A percentile compares a stretch with the other conserved stretches of the same genome.
These are phyloP conservation scores for Coecobrya sp. DNA, from an alignment of 2,888 invertebrate species.

Conservation along the genomic window DNA sequence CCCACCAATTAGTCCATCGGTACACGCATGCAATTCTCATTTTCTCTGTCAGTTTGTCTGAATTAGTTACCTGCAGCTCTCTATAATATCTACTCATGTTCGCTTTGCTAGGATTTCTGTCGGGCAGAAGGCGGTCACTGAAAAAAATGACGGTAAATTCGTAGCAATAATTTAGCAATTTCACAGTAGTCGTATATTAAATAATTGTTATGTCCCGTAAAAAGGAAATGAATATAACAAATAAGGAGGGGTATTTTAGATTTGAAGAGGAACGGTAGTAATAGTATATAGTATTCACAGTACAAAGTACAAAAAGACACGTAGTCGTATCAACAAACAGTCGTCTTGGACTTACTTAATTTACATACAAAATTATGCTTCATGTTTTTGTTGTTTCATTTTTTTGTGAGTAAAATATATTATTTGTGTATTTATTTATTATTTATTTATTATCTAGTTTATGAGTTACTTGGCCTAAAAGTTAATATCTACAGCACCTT, in stretches of 20 bases:
- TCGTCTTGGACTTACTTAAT: slow-evolving; percentile 80
- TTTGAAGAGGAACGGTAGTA: slow-evolving; percentile 34
- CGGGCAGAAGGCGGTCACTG: not conserved
- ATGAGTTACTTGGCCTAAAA: slow-evolving; percentile 79
- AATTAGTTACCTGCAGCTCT: not conserved
- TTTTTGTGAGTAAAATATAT: slow-evolving; percentile 67
- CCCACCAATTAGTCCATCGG: not conserved
- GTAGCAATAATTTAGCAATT: not conserved
- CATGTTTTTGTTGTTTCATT: slow-evolving; percentile 42
- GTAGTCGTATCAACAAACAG: slow-evolving; percentile 77
- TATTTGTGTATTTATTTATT: slow-evolving; percentile 65
- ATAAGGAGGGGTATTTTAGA: not conserved
- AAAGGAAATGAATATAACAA: slow-evolving; percentile 16
- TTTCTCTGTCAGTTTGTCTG: not conserved
- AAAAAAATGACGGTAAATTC: slow-evolving; percentile 36
- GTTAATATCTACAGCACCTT: slow-evolving; percentile 84
- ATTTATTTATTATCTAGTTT: slow-evolving; percentile 44
- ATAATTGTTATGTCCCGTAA: slow-evolving; percentile 27
- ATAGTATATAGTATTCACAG: slow-evolving; percentile 71
- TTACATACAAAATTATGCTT: slow-evolving; percentile 75
- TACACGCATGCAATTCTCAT: not conserved
- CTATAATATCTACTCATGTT: not conserved
- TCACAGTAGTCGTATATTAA: slow-evolving; percentile 20
- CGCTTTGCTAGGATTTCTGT: not conserved
- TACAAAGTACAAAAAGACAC: slow-evolving; percentile 80